Evolutionary conservation across 1,140 invertebrate species (phyloP).

Genomic region (Pseudomyrmex pallidus): DNA sequence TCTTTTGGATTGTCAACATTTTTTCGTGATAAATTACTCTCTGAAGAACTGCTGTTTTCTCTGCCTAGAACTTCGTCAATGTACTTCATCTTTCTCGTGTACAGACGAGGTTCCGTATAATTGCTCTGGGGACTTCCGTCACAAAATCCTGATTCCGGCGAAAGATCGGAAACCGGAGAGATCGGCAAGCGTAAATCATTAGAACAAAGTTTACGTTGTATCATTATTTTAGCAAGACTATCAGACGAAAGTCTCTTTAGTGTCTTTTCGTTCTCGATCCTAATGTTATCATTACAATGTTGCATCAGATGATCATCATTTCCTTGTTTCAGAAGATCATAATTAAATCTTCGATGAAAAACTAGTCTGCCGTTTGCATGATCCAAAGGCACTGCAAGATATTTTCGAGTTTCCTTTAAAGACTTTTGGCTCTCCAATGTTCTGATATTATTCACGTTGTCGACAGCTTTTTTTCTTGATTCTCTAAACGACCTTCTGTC

Average conservation of each 20-base stretch:
- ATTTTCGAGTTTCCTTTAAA: background rate
- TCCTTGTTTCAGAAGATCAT: background rate
- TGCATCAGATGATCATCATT: background rate
- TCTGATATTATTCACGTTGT: background rate
- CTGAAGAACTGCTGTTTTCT: background rate
- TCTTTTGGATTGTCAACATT: background rate
- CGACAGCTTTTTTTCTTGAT: background rate
- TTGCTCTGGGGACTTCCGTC: conserved; percentile 68
- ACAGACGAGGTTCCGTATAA: conserved; percentile 42
- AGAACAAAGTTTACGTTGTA: conserved; percentile 1
- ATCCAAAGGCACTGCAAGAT: background rate
- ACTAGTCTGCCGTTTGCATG: background rate
- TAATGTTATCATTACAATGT: conserved; percentile 9
- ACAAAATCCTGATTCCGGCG: conserved; percentile 75
- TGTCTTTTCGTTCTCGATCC: conserved; percentile 33
- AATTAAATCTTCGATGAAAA: background rate
- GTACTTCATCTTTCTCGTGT: conserved; percentile 57
- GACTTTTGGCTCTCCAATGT: background rate
- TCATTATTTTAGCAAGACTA: background rate
- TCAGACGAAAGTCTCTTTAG: conserved; percentile 47
- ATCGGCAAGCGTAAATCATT: background rate
- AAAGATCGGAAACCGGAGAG: conserved; percentile 63
- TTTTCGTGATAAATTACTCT: background rate
- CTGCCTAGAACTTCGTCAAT: background rate
- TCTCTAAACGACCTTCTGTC: background rate